Conservation (phyloP, 1,140 invertebrate species). For the Drosophila equinoxialis region DNA sequence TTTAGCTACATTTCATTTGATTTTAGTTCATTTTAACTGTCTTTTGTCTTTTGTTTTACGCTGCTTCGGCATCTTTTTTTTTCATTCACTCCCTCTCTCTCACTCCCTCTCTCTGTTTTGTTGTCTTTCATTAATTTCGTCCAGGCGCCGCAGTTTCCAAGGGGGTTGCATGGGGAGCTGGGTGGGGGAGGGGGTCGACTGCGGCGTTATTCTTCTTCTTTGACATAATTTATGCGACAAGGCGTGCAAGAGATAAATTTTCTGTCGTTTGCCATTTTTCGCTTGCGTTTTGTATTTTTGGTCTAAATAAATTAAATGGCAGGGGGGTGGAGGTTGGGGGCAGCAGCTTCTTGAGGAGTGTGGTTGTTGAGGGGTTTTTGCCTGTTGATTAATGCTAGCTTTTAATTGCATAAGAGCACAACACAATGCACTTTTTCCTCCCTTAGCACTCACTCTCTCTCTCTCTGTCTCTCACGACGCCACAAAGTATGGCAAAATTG, state of each 20-base stretch:
- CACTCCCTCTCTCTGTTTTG: slow-evolving; percentile 28
- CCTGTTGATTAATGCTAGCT: slow-evolving; percentile 75
- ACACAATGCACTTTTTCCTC: slow-evolving; percentile 27
- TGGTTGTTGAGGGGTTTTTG: slow-evolving; percentile 6
- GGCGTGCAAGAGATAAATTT: slow-evolving; percentile 77
- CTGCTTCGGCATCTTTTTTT: slow-evolving; percentile 77
- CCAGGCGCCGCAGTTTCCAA: slow-evolving; percentile 28
- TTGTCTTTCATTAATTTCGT: slow-evolving; percentile 56
- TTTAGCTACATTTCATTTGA: slow-evolving; percentile 72
- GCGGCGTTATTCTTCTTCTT: slow-evolving; percentile 20
- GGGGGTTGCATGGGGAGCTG: neutral
- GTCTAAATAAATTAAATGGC: slow-evolving; percentile 78
- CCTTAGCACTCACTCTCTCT: neutral
- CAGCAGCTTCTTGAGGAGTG: slow-evolving; percentile 1
- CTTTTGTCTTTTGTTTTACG: slow-evolving; percentile 75
- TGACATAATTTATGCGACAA: slow-evolving; percentile 81
- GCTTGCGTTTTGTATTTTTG: slow-evolving; percentile 71
- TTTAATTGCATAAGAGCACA: slow-evolving; percentile 59
- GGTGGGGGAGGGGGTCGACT: neutral
- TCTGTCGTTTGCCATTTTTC: slow-evolving; percentile 79
- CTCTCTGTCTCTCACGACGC: neutral
- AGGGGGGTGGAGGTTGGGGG: neutral
- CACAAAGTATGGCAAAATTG: slow-evolving; percentile 11
- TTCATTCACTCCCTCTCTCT: neutral
- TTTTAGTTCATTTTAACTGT: slow-evolving; percentile 81